Base-by-base conservation (phyloP, 2,797 vertebrate genomes). In the Cyclura pinguis region DNA sequence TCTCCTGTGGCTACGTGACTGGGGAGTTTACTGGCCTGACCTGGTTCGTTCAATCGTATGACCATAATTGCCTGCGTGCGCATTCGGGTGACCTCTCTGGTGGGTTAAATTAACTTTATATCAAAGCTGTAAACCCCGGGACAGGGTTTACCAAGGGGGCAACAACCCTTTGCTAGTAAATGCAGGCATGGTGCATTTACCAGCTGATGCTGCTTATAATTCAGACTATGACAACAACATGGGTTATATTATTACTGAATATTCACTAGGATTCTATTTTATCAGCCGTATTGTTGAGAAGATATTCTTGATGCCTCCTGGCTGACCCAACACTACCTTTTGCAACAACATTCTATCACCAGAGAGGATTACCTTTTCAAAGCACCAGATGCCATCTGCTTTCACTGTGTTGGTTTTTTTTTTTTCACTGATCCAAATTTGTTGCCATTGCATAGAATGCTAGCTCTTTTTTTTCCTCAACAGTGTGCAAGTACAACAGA, bases 381-480 rank as follows among this genome's bases (percentile, higher is more conserved):
- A 84, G 47, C 13, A 55, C 67, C 27, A 59, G 13, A 35, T 55
- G 32, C 1, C n/a, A 9, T 42, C 32, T 89, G 47, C 50, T 77
- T 84, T 72, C 47, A 69, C n/a, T 47, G 4, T 52, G 42, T 62
- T 55, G 18, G 42, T n/a, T n/a, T 42, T 42, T 42, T 42, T 42
- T 42, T 32, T 29, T 50, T 32, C 29, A 69, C 50, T 50, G 18
- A 29, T 57, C 42, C 57, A 47, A n/a, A 67, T 52, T 13, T 52
- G 32, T 67, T 50, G 32, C 35, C 1, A 16, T 55, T 57, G 69
- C 90, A 91, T 80, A 50, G 77, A 64, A 10, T 0, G 0, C 2
- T 52, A 81, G 38, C 50, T n/a, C 8, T 47, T 22, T 22, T 6
- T 67, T 47, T 62, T 32, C 12, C 62, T 64, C 12, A 50, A 10